Base-by-base conservation (phyloP, 2,113 vertebrate genomes). In the Datnioides undecimradiatus region DNA sequence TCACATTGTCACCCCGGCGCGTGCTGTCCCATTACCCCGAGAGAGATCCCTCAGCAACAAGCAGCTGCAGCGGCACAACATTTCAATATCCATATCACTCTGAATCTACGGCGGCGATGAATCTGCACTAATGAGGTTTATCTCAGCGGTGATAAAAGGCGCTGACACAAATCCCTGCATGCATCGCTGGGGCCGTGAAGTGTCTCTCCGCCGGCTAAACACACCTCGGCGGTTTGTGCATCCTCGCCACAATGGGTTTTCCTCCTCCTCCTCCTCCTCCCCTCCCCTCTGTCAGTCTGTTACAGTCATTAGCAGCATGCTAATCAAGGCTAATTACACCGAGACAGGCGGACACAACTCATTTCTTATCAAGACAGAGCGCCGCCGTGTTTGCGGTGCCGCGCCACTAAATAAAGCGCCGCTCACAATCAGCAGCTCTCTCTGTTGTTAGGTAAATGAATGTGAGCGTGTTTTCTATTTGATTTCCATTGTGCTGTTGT, bases 321-420 rank as follows among this genome's bases (percentile, higher is more conserved):
- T 90, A 91, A 91, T 88, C 80, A 79, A 86, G 82, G 86, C 87
- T 91, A 91, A 93, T 91, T 91, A 87, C 90, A 87, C 2, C 8
- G 81, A 85, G 86, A 83, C 83, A 80, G 84, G 72, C 74, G 82
- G 90, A 85, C 80, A 69, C 78, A 83, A 68, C 84, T 87, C 52
- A 87, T 85, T 90, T 86, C 86, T 86, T 83, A 84, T 87, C 57
- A 13, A 79, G 87, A 84, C 80, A 65, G 64, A 87, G 80, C 21
- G 87, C 57, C 11, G 69, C 76, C 68, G 73, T 75, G 82, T 88
- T 83, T 88, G 79, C 14, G 51, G 54, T 49, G 76, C 66, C 74
- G 43, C 23, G 16, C 25, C 59, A 58, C 58, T 78, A 76, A 88
- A 75, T 66, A 51, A 86, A 68, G 46, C 73, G 5, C 23, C 38